phyloP scores from a whole-genome alignment of 2,888 invertebrate genomes.

The Himalopsyche anomala region DNA sequence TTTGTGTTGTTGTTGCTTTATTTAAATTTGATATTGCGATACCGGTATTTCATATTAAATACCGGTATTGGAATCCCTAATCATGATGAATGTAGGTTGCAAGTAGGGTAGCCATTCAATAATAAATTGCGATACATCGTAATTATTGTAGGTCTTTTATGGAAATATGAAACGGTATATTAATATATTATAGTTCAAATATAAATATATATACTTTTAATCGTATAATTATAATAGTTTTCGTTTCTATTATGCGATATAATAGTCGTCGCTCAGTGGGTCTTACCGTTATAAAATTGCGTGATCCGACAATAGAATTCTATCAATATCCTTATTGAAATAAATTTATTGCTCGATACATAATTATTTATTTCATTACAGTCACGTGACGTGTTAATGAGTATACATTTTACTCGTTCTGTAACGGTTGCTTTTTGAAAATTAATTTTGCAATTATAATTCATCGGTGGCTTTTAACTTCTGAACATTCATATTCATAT shows the following conservation, averaged over 20 bases:
- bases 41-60: too few species aligned
- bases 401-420: too few species aligned
- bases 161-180: constrained; percentile 11
- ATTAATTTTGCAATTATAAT: too few species aligned
- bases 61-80: too few species aligned
- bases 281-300: not conserved
- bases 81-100: not conserved
- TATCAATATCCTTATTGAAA: not conserved
- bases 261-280: not conserved
- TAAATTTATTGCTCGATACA: not conserved
- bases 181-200: too few species aligned
- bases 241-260: not conserved
- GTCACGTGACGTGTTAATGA: too few species aligned
- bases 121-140: not conserved
- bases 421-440: too few species aligned
- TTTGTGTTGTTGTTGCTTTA: too few species aligned
- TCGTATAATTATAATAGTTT: not conserved
- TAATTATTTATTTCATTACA: constrained; percentile 10
- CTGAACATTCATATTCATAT: too few species aligned
- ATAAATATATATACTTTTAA: not conserved
- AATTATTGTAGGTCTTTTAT: not conserved
- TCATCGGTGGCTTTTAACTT: too few species aligned
- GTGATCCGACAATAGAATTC: not conserved
- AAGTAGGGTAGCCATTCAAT: not conserved
- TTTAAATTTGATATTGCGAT: too few species aligned